Conservation (phyloP, 2,113 vertebrate species). For the Fulica atra region DNA sequence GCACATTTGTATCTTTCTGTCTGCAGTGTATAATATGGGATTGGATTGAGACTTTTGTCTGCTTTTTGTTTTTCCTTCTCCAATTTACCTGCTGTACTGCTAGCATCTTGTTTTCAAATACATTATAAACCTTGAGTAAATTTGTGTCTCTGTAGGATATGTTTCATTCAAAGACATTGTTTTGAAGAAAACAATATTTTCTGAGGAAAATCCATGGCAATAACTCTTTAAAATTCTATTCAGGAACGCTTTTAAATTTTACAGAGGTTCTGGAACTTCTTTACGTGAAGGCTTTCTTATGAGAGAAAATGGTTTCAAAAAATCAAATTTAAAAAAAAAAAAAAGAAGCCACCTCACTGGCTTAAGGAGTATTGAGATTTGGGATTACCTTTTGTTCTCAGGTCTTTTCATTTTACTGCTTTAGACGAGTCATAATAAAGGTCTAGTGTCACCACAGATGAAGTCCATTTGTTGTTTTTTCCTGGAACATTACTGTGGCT, state of each 20-base stretch:
- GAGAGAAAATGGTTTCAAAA: neutral
- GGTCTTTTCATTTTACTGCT: neutral
- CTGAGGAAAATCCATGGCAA: neutral
- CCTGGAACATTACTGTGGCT: neutral
- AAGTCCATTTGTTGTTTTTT: neutral
- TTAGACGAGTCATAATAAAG: neutral
- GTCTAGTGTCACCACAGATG: neutral
- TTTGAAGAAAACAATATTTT: neutral
- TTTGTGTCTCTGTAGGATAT: neutral
- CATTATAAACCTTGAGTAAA: neutral
- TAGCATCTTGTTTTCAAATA: neutral
- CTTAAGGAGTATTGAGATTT: neutral
- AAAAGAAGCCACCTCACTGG: neutral
- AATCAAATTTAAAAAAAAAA: neutral
- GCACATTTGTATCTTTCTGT: neutral
- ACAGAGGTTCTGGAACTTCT: neutral
- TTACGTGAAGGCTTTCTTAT: neutral
- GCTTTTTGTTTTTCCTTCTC: neutral
- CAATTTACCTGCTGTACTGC: neutral
- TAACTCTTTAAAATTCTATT: neutral
- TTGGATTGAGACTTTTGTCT: neutral
- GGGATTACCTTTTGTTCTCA: fast-evolving
- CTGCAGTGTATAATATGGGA: neutral
- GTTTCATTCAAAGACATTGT: neutral
- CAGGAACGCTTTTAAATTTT: neutral